phyloP scores from a whole-genome alignment of 2,888 invertebrate genomes.

The Drosophila kambysellisi region DNA sequence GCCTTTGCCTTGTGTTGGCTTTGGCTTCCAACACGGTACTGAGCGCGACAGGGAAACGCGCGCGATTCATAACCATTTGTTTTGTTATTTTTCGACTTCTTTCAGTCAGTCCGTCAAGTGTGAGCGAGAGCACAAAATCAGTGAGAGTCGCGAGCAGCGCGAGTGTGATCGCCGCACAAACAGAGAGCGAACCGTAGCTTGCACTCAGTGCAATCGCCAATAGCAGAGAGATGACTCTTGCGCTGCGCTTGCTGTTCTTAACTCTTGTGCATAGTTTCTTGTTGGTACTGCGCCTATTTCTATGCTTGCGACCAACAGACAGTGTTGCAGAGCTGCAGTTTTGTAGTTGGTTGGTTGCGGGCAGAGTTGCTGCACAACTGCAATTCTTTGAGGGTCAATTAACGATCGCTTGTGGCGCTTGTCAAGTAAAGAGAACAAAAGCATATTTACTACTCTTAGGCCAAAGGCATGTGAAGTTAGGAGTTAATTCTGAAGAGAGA shows the following conservation, averaged over 20 bases:
- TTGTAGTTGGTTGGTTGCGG: no score
- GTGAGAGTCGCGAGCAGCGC: neutral
- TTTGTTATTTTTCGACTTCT: conserved; percentile 31
- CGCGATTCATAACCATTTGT: conserved; percentile 30
- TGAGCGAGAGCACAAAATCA: neutral
- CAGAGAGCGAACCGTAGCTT: neutral
- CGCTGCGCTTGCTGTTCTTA: neutral
- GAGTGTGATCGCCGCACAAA: conserved; percentile 15
- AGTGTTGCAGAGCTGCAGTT: conserved; percentile 11
- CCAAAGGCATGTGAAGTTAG: neutral
- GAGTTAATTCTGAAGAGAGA: neutral
- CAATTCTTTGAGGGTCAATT: neutral
- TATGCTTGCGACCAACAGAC: neutral
- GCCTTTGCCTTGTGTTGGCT: conserved; percentile 52
- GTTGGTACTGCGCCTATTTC: conserved; percentile 2
- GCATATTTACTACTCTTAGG: neutral
- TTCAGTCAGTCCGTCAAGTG: neutral
- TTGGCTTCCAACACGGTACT: conserved; percentile 48
- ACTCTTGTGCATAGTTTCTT: neutral
- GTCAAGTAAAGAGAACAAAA: neutral
- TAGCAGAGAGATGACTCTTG: neutral
- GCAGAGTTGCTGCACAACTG: neutral
- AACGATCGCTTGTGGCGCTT: neutral
- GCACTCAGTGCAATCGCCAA: neutral
- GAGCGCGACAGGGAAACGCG: conserved; percentile 20